Evolutionary conservation across 2,113 vertebrate species (phyloP), one percentile per base, ranked within the genome.

Genomic region (Ophthalmotilapia sp.): DNA sequence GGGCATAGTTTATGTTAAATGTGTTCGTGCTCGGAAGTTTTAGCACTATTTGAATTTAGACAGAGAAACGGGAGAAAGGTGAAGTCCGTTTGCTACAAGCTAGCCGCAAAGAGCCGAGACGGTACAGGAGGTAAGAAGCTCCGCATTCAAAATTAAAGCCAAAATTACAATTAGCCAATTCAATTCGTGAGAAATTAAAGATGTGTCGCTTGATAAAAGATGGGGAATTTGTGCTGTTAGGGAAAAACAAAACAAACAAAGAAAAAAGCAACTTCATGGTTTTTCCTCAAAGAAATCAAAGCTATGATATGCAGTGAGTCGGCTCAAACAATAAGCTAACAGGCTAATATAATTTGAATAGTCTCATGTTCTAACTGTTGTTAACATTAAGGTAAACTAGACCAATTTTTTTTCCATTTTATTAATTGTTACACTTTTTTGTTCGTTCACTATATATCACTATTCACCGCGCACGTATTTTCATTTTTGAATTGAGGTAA

Each of bases 141-240:
- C 26, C 12, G 6, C 36, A 3, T 68, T 62, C n/a, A 80, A 38
- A 86, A 86, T 29, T 2, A 88, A 85, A 86, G 54, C 5, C 31
- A 3, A 10, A 36, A 21, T 65, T 33, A 23, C 42, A 47, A 29
- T 9, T 45, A 31, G 5, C 54, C 3, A 10, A 29, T 75, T 47
- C 0, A 11, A 0, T 19, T 47, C 3, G 9, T 47, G 14, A 75
- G 21, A 26, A 47, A 26, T 17, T 45, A 45, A 31, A 56, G 13
- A 1, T 81, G 38, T 31, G 21, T 6, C 0, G 13, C 56, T 45
- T 58, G 13, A n/a, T 19, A 12, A 31, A 75, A 47, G 21, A 26
- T 17, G 23, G 23, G 6, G 2, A 47, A 45, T 75, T 47, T 49
- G 2, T 17, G 1, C 70, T 49, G 33, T 68, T 68, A 1, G 60